Evolutionary conservation across 2,888 invertebrate species (phyloP).

Genomic region (Athetis lepigone): DNA sequence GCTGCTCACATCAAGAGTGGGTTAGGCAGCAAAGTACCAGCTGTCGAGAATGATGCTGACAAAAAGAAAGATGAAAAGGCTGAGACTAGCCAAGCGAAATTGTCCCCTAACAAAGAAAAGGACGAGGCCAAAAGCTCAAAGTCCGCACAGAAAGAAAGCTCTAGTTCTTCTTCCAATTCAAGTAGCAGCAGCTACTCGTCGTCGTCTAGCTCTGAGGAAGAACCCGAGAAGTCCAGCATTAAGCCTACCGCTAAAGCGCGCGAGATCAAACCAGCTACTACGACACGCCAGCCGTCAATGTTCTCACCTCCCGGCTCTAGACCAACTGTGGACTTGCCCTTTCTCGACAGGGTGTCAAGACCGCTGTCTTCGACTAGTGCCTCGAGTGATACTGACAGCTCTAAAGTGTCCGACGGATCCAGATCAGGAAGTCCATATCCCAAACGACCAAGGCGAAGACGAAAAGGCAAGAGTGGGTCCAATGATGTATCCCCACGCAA

Average conservation of each 20-base stretch:
- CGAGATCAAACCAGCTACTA: constrained; percentile 81
- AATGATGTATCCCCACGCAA: constrained; percentile 88
- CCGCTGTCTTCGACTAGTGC: constrained; percentile 91
- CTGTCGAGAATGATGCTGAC: constrained; percentile 79
- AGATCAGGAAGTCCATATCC: constrained; percentile 84
- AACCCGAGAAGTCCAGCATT: constrained; percentile 80
- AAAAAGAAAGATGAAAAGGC: constrained; percentile 83
- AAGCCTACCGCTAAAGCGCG: constrained; percentile 85
- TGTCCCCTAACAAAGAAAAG: constrained; percentile 88
- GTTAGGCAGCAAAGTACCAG: constrained; percentile 90
- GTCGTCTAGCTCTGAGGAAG: constrained; percentile 92
- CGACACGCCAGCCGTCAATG: constrained; percentile 79
- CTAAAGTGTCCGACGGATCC: constrained; percentile 81
- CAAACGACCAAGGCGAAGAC: constrained; percentile 83
- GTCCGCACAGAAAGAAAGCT: constrained; percentile 79
- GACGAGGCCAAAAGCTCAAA: constrained; percentile 82
- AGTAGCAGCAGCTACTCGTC: constrained; percentile 91
- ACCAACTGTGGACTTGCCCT: constrained; percentile 93
- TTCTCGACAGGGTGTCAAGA: constrained; percentile 95
- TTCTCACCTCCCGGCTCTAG: constrained; percentile 87
- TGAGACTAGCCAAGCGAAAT: constrained; percentile 70
- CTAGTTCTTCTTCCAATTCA: constrained; percentile 89
- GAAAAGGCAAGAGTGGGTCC: constrained; percentile 83
- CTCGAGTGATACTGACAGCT: constrained; percentile 91
- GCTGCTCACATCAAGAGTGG: constrained; percentile 97